Base-by-base conservation (phyloP, 1,140 invertebrate species). In the Drosophila pseudoobscura region DNA sequence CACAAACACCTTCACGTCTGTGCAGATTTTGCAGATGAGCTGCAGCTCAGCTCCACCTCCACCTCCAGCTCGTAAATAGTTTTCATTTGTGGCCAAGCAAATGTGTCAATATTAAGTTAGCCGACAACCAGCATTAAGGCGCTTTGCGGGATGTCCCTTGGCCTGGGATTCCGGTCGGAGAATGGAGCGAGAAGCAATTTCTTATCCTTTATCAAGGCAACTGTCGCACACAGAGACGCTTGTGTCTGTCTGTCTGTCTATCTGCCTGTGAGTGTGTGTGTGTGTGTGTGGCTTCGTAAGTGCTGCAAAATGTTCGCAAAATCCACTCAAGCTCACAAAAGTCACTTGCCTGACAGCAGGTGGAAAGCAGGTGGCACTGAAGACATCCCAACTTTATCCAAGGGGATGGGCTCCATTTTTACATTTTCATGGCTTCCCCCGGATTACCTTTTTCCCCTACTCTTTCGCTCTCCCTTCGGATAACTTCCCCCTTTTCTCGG, bases 71-170 rank as follows among this genome's bases (percentile, higher is more conserved):
- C n/a, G 55, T 77, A 80, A 87, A 87, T 85, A 87, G 82, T 85
- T 80, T 87, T 75, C 78, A 77, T 75, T 71, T 82, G 78, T 68
- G 65, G 17, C 49, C 49, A 65, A 53, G 60, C 55, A 80, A 77
- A 80, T 80, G 78, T 74, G 82, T 75, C 82, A 85, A 85, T 87
- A 85, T 85, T 82, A 82, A 87, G 82, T 87, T 78, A 78, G 71
- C 69, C 69, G 75, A 58, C 52, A 50, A 64, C 50, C 64, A 65
- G 47, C 64, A 49, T 75, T 77, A 66, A 85, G 61, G 46, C 41
- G 74, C 74, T 66, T 78, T 80, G 61, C 57, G 78, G 65, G 6
- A 57, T 84, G 80, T 68, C 70, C 55, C 49, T 56, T 56, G 53
- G 58, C 46, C 60, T 22, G 60, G 51, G 50, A 77, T 22, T 22